These are phyloP conservation scores for Drosophila eohydei DNA, from an alignment of 2,888 invertebrate genomes.

Conservation along the genomic window DNA sequence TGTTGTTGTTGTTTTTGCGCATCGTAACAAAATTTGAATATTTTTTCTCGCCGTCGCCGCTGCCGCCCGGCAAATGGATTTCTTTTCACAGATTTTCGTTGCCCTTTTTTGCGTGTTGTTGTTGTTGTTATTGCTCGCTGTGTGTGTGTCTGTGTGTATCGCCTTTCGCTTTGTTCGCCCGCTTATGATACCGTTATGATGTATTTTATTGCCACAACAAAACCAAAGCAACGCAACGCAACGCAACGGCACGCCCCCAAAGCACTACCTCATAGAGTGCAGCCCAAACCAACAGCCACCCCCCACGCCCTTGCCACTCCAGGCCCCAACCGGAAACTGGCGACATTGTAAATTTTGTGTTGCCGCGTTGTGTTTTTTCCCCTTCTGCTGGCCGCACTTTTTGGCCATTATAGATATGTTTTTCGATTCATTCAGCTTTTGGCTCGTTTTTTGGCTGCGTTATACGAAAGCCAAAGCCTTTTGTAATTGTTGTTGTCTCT, in stretches of 20 bases:
- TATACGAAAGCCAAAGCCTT: conserved; percentile 59
- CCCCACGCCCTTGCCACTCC: not conserved
- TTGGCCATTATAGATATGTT: conserved; percentile 60
- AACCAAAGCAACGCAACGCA: conserved; percentile 59
- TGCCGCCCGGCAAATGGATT: conserved; percentile 74
- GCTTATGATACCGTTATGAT: conserved; percentile 82
- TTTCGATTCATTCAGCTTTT: conserved; percentile 51
- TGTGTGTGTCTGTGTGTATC: conserved; percentile 59
- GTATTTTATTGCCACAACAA: conserved; percentile 81
- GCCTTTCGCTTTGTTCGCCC: conserved; percentile 78
- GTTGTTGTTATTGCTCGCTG: conserved; percentile 27
- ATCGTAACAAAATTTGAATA: conserved; percentile 81
- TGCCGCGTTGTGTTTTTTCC: conserved; percentile 18
- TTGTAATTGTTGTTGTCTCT: conserved; percentile 76
- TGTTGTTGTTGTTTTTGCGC: conserved; percentile 68
- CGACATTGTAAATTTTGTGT: conserved; percentile 80
- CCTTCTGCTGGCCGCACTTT: conserved; percentile 20
- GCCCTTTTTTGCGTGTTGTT: conserved; percentile 51
- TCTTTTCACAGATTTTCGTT: conserved; percentile 79
- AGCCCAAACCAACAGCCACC: not conserved
- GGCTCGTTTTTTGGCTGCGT: conserved; percentile 17
- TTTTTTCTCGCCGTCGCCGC: conserved; percentile 61
- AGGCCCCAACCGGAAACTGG: conserved; percentile 66
- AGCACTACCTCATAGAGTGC: conserved; percentile 20
- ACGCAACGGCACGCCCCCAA: conserved; percentile 58